Base-by-base conservation (phyloP, 2,797 vertebrate genomes). In the Cyclura pinguis region DNA sequence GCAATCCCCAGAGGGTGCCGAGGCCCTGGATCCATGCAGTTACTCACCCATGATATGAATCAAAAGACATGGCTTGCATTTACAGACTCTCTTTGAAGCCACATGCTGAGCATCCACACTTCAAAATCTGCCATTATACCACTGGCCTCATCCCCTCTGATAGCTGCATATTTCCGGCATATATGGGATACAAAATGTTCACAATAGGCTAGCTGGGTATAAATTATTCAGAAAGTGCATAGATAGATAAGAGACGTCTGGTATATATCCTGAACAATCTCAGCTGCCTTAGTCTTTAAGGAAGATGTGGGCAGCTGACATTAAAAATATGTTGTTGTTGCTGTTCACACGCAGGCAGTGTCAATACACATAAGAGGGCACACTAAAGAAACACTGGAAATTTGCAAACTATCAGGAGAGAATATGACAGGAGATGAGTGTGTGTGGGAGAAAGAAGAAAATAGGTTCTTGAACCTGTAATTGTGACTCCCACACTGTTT, bases 401-500 rank as follows among this genome's bases (percentile, higher is more conserved):
- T 96, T 88, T 96, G 92, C 90, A 95, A 96, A 95, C 88, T 93
- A 87, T 62, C 69, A 93, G 90, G 92, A 95, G 82, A 94, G 92
- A 95, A 93, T 95, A 96, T 95, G 96, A 97, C 92, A 97, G 92
- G 90, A 96, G 89, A 96, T 93, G 94, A 96, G 72, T 0, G 0
- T 91, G 94, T 90, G 96, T 95, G 95, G 97, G 97, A 97, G 97
- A 95, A 95, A 93, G 92, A 95, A 52, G 85, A 96, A 97, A 97
- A 95, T 55, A 94, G 93, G 93, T 95, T 97, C 92, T 95, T 96
- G 96, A 97, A 97, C 96, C 96, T 94, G 47, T 97, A 97, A 97
- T 96, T 97, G 96, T 94, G 92, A 95, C 97, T 96, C 97, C 97
- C 92, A 97, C 96, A 13, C 94, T 96, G 90, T 96, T 97, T 97